Evolutionary conservation across 2,797 vertebrate species (phyloP).

Genomic region (Gambelia wislizenii): DNA sequence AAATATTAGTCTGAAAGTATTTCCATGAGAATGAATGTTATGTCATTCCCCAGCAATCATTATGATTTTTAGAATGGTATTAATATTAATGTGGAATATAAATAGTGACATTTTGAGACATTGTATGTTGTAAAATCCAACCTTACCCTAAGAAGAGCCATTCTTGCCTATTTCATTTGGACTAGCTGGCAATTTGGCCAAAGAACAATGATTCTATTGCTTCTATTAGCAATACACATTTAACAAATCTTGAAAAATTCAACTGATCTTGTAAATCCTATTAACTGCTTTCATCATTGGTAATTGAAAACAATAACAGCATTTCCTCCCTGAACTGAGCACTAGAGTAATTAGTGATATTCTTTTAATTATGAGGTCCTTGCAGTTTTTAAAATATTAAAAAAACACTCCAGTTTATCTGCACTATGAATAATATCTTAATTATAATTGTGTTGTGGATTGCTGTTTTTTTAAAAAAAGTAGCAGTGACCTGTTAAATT

Average conservation of each 20-base stretch:
- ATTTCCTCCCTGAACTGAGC: not conserved
- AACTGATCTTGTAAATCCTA: not conserved
- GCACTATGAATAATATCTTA: conserved; percentile 1
- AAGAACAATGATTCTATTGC: not conserved
- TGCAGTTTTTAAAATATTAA: not conserved
- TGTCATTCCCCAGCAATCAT: not conserved
- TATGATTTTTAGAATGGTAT: not conserved
- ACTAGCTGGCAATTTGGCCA: not conserved
- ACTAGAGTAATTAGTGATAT: conserved; percentile 7
- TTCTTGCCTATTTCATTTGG: not conserved
- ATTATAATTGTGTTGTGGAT: not conserved
- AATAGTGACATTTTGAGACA: conserved; percentile 1
- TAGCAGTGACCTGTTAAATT: not conserved
- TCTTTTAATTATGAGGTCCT: not conserved
- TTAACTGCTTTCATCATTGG: not conserved
- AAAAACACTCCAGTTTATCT: not conserved
- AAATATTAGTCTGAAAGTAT: not conserved
- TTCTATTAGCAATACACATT: not conserved
- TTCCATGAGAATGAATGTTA: not conserved
- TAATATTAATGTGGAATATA: not conserved
- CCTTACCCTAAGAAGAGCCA: not conserved
- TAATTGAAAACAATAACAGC: conserved; percentile 12
- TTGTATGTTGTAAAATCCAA: not conserved
- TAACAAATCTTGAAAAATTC: conserved; percentile 18
- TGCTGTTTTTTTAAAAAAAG: not conserved